These are phyloP conservation scores for Caenorhabditis sp. DNA, from an alignment of 2,888 invertebrate species.

Conservation along the genomic window DNA sequence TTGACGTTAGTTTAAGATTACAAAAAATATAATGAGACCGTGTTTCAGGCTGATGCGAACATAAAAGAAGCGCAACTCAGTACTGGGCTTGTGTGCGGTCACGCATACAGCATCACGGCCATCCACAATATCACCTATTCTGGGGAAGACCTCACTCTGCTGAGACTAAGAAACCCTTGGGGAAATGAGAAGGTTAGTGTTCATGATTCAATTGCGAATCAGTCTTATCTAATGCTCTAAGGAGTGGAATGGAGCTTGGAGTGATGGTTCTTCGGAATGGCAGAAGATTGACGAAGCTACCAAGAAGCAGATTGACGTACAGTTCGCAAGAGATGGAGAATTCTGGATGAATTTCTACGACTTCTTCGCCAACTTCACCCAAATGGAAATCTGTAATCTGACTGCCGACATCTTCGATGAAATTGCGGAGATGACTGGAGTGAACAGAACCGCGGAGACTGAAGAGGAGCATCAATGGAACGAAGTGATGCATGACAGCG, in stretches of 20 bases:
- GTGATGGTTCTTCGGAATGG: slow-evolving; percentile 87
- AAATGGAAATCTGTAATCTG: slow-evolving; percentile 93
- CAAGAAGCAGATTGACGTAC: slow-evolving; percentile 89
- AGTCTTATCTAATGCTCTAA: slow-evolving; percentile 73
- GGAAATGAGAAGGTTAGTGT: slow-evolving; percentile 40
- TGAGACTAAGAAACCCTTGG: slow-evolving; percentile 57
- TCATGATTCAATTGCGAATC: background rate
- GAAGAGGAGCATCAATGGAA: slow-evolving; percentile 84
- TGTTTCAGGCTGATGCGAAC: slow-evolving; percentile 53
- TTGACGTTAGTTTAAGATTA: slow-evolving; percentile 83
- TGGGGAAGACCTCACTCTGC: slow-evolving; percentile 25
- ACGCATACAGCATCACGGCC: slow-evolving; percentile 92
- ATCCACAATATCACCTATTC: slow-evolving; percentile 32
- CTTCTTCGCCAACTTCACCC: slow-evolving; percentile 87
- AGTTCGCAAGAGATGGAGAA: slow-evolving; percentile 93
- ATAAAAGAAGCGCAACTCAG: slow-evolving; percentile 71
- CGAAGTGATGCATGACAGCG: slow-evolving; percentile 91
- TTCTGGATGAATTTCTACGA: slow-evolving; percentile 97
- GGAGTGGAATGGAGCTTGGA: slow-evolving; percentile 96
- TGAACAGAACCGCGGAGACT: slow-evolving; percentile 82
- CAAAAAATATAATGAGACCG: background rate
- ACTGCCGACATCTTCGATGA: slow-evolving; percentile 90
- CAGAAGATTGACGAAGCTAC: slow-evolving; percentile 88
- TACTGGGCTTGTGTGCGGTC: slow-evolving; percentile 90
- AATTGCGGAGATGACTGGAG: slow-evolving; percentile 75